A percentile compares a stretch with the other conserved stretches of the same genome.
Evolutionary conservation across 92 coral and sea anemone genomes (phyloP).

Genomic region (Pocillopora meandrina): DNA sequence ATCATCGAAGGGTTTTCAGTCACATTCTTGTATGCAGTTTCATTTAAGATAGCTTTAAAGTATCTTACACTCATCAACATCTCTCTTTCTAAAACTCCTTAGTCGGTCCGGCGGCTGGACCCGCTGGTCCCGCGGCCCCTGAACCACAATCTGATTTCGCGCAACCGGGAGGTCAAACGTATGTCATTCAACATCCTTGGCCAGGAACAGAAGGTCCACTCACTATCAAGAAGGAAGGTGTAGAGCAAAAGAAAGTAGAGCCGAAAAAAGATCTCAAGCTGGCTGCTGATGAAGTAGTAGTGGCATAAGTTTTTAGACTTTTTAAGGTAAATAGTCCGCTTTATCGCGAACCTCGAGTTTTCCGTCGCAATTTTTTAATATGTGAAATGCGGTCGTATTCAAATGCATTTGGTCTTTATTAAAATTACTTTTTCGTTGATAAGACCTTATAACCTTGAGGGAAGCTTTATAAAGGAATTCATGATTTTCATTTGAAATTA

Average conservation of each 20-base stretch:
- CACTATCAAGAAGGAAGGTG: constrained; percentile 50
- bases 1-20: too few species aligned
- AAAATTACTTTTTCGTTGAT: too few species aligned
- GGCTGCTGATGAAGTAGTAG: constrained; percentile 31
- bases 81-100: neutral
- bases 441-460: too few species aligned
- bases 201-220: constrained; percentile 68
- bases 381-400: too few species aligned
- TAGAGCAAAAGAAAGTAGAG: constrained; percentile 13
- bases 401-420: too few species aligned
- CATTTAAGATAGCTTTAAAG: too few species aligned
- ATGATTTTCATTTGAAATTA: too few species aligned
- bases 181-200: constrained; percentile 49
- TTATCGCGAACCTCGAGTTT: too few species aligned
- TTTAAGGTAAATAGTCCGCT: neutral
- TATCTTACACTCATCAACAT: too few species aligned
- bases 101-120: neutral
- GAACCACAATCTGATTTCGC: constrained; percentile 23
- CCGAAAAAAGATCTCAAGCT: constrained; percentile 4
- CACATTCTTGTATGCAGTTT: too few species aligned
- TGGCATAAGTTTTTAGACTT: constrained; percentile 15
- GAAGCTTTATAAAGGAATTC: too few species aligned
- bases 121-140: neutral
- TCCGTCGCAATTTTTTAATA: too few species aligned
- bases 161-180: constrained; percentile 23